These are phyloP conservation scores for Lasioglossum baleicum DNA, from an alignment of 1,140 invertebrate genomes.

Conservation along the genomic window DNA sequence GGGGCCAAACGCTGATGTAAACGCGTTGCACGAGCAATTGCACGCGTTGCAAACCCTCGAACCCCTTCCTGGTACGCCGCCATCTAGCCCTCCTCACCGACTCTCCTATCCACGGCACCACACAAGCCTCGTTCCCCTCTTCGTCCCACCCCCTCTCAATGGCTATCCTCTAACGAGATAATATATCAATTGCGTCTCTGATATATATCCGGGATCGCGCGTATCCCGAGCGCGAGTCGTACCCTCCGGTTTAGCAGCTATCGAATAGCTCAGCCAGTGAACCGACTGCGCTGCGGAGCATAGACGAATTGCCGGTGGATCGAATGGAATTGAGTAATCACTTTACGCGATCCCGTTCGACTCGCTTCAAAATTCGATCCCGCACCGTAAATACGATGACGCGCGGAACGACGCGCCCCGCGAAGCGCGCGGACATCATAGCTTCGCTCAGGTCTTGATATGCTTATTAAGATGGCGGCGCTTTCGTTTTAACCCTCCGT, in stretches of 20 bases:
- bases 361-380: background rate
- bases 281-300: background rate
- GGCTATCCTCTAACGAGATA: conserved; percentile 3
- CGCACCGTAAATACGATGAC: background rate
- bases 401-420: background rate
- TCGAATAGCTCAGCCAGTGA: conserved; percentile 3
- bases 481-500: too few relatives aligned
- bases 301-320: conserved; percentile 13
- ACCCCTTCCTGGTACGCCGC: background rate
- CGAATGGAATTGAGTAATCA: background rate
- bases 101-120: background rate
- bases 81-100: background rate
- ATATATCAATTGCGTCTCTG: conserved; percentile 43
- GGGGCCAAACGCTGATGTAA: conserved; percentile 30
- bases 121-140: background rate
- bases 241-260: conserved; percentile 8
- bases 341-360: background rate
- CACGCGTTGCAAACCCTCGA: conserved; percentile 7
- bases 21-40: conserved; percentile 40
- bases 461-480: too few relatives aligned
- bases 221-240: conserved; percentile 12
- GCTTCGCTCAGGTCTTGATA: too few relatives aligned
- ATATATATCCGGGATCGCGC: conserved; percentile 34
- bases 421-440: background rate
- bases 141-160: background rate